Evolutionary conservation across 2,888 invertebrate species (phyloP).

Genomic region (Caenorhabditis uteleia): DNA sequence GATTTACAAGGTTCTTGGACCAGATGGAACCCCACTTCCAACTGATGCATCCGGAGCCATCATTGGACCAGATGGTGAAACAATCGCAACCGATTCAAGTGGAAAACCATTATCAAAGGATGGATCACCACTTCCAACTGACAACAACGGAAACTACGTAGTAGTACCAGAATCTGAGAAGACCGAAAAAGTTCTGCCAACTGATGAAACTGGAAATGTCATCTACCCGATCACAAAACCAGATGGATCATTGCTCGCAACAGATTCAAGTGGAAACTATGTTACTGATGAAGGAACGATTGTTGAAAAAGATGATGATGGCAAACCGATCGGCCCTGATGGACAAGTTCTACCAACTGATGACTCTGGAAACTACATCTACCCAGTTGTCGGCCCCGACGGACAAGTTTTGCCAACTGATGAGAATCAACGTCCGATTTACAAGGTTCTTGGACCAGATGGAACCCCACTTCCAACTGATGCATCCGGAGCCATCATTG

Average conservation of each 20-base stretch:
- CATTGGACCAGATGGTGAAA: slow-evolving; percentile 10
- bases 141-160: slow-evolving; percentile 37
- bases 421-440: slow-evolving; percentile 26
- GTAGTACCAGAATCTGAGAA: slow-evolving; percentile 5
- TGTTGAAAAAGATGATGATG: slow-evolving; percentile 36
- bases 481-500: slow-evolving; percentile 20
- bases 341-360: slow-evolving; percentile 38
- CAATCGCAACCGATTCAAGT: slow-evolving; percentile 23
- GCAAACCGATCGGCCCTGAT: slow-evolving; percentile 33
- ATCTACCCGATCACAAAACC: slow-evolving; percentile 21
- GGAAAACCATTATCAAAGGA: slow-evolving; percentile 33
- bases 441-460: slow-evolving; percentile 14
- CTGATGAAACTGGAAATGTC: slow-evolving; percentile 30
- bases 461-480: slow-evolving; percentile 21
- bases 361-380: slow-evolving; percentile 31
- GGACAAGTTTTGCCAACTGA: slow-evolving; percentile 23
- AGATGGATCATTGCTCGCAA: slow-evolving; percentile 21
- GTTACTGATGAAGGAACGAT: slow-evolving; percentile 21
- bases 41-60: slow-evolving; percentile 16
- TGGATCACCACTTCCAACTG: slow-evolving; percentile 27
- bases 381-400: slow-evolving; percentile 38
- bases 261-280: slow-evolving; percentile 22
- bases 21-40: slow-evolving; percentile 22
- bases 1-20: slow-evolving; percentile 27
- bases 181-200: slow-evolving; percentile 11